Base-by-base conservation (phyloP, 2,888 invertebrate species). In the Microctonus aethiopoides region DNA sequence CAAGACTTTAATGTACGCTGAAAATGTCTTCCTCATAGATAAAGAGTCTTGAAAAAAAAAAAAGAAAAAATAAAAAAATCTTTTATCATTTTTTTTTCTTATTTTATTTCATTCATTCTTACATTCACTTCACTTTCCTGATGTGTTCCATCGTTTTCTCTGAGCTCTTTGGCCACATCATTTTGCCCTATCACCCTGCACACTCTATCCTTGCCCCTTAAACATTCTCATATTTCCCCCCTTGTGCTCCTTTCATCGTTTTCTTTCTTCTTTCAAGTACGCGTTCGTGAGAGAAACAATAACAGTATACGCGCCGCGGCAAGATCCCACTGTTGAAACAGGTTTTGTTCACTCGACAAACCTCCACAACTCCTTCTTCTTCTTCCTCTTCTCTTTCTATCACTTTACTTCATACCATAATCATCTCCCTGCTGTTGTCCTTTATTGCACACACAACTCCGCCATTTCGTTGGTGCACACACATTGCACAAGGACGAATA, bases 241-340 rank as follows among this genome's bases (percentile, higher is more conserved):
- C n/a, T 34, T 59, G 10, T 66, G 34, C 34, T 32, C 34, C 36
- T 29, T 39, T 41, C 57, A 22, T 68, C 63, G 34, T 52, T 46
- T 51, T 39, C 39, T 39, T 70, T 71, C 57, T 52, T 66, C 36
- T 20, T 41, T 41, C 56, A 65, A 59, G 67, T 67, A 59, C 57
- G 60, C 66, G 57, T 73, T 66, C 71, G 71, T 69, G 71, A 73
- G 70, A 65, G 72, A 75, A 75, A 76, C 75, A 74, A 76, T 76
- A 75, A 76, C 74, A 73, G 56, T 65, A 65, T 56, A 57, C 26
- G 41, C 32, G 13, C 51, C 20, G 20, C 51, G 29, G 32, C 54
- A 39, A 70, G 56, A 65, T 67, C 66, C 62, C 68, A 36, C 70
- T 67, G 56, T 68, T 73, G 72, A 71, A 77, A 77, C 76, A 74